Evolutionary conservation across 92 coral and sea anemone species (phyloP).

Genomic region (Zoanthus sansibaricus): DNA sequence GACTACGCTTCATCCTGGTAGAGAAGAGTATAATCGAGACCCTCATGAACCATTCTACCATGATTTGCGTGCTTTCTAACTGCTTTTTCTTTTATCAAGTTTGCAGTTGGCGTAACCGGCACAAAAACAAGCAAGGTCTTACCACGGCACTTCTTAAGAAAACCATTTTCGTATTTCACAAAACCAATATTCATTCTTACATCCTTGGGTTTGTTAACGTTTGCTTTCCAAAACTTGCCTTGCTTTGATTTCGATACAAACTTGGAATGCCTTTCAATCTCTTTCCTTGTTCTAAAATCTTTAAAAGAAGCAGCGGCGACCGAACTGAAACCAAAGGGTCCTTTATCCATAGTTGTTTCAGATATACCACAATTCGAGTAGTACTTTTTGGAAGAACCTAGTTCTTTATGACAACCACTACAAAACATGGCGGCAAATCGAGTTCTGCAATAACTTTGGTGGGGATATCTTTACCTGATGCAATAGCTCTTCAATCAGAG

Average conservation of each 20-base stretch:
- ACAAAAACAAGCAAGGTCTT: constrained; percentile 33
- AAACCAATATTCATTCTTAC: constrained; percentile 46
- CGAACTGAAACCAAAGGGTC: neutral
- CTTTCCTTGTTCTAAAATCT: constrained; percentile 21
- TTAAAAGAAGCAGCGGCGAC: constrained; percentile 1
- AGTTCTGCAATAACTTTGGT: neutral
- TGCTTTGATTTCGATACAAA: constrained; percentile 35
- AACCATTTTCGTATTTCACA: constrained; percentile 39
- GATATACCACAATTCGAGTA: neutral
- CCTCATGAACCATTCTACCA: neutral
- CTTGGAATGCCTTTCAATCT: constrained; percentile 28
- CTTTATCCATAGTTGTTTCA: neutral
- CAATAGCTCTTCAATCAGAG: neutral
- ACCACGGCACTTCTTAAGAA: constrained; percentile 33
- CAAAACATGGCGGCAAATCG: neutral
- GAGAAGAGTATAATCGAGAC: neutral
- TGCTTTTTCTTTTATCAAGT: neutral
- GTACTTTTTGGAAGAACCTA: neutral
- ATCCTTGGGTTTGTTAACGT: neutral
- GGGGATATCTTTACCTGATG: neutral
- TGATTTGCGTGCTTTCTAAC: neutral
- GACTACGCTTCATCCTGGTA: neutral
- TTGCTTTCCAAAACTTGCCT: neutral
- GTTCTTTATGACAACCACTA: neutral
- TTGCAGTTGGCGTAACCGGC: neutral